Evolutionary conservation across 2,888 invertebrate species (phyloP).

Genomic region (Eurytoma adleriae): DNA sequence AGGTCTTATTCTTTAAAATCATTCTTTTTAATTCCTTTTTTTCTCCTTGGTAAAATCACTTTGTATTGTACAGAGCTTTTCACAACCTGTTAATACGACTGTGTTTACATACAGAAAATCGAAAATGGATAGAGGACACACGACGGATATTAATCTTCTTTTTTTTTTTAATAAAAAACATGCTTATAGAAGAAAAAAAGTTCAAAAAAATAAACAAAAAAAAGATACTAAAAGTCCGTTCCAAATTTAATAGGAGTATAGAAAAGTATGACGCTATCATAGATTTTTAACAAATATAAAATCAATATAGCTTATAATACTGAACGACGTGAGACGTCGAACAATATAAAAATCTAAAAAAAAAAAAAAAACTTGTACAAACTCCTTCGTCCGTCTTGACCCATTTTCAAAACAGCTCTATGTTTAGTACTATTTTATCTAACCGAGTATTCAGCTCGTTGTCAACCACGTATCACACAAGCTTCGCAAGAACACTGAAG

Average conservation of each 20-base stretch:
- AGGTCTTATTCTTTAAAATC: slow-evolving; percentile 34
- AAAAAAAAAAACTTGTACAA: slow-evolving; percentile 54
- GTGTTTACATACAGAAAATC: slow-evolving; percentile 18
- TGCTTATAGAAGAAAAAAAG: slow-evolving; percentile 26
- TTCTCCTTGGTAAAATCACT: slow-evolving; percentile 35
- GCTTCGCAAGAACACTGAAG: slow-evolving; percentile 50
- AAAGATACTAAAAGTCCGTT: slow-evolving; percentile 49
- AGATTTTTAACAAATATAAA: slow-evolving; percentile 67
- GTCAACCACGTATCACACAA: slow-evolving; percentile 58
- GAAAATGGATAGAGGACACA: slow-evolving; percentile 54
- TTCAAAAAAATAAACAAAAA: slow-evolving; percentile 45
- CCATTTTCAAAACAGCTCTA: slow-evolving; percentile 32
- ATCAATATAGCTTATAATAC: slow-evolving; percentile 66
- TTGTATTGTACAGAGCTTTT: slow-evolving; percentile 46
- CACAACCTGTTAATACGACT: slow-evolving; percentile 33
- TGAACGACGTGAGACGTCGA: slow-evolving; percentile 54
- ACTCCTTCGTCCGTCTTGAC: slow-evolving; percentile 48
- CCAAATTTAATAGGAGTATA: slow-evolving; percentile 57
- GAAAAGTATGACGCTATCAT: slow-evolving; percentile 67
- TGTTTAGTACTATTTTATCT: slow-evolving; percentile 41
- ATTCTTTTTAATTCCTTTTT: slow-evolving; percentile 38
- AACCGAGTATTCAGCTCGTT: slow-evolving; percentile 44
- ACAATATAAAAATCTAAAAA: slow-evolving; percentile 47
- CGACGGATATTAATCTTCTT: slow-evolving; percentile 29
- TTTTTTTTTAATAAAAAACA: slow-evolving; percentile 25